These are phyloP conservation scores for Ceyx erithaca DNA, from an alignment of 2,797 vertebrate species.

Conservation along the genomic window DNA sequence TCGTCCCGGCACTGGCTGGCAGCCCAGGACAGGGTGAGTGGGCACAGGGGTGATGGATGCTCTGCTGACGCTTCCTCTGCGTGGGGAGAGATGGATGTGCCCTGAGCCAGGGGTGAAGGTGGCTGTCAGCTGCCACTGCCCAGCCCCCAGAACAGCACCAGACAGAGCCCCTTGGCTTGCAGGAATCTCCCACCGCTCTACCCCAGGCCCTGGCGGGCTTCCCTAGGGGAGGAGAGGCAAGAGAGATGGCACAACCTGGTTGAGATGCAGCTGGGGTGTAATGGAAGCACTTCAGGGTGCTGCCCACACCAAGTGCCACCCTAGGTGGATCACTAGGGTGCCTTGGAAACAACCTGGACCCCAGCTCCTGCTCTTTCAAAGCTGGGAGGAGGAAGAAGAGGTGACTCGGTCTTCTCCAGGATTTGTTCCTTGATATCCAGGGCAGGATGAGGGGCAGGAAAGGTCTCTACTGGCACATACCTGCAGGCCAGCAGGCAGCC, in stretches of 20 bases:
- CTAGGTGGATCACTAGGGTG: rapidly evolving
- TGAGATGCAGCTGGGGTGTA: not conserved
- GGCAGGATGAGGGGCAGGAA: not conserved
- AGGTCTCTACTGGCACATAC: rapidly evolving
- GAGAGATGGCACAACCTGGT: rapidly evolving
- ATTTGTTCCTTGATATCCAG: not conserved
- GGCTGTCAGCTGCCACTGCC: not conserved
- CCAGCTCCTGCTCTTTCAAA: rapidly evolving
- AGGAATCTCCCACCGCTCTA: rapidly evolving
- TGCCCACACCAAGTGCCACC: not conserved
- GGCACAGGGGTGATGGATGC: constrained; percentile 19
- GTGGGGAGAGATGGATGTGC: not conserved
- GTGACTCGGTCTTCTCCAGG: rapidly evolving
- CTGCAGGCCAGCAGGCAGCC: rapidly evolving
- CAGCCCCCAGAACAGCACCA: not conserved
- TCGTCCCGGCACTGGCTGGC: not conserved
- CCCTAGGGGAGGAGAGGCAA: not conserved
- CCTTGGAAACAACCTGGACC: rapidly evolving
- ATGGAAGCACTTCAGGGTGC: rapidly evolving
- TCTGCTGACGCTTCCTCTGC: constrained; percentile 28
- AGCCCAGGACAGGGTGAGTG: not conserved
- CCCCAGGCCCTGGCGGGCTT: rapidly evolving
- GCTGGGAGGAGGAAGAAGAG: not conserved
- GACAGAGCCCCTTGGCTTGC: rapidly evolving
- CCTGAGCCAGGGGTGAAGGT: not conserved